phyloP scores from a whole-genome alignment of 2,113 vertebrate species.

The Sitta europaea region DNA sequence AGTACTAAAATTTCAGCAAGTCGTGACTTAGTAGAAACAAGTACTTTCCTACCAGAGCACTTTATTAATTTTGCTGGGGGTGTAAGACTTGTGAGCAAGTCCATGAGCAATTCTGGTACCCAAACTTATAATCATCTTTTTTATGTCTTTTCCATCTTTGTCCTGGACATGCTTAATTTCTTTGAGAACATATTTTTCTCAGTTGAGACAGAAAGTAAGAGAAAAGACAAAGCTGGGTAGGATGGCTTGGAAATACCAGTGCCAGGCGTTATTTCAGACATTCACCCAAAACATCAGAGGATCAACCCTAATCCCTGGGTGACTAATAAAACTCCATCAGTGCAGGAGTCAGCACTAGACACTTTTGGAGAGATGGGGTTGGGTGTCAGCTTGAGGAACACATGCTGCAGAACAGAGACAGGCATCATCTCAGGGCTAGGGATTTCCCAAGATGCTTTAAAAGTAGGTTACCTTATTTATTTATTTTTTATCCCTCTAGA shows the following conservation, averaged over 20 bases:
- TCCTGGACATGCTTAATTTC: background rate
- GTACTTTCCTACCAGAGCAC: accelerated
- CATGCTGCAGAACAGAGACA: background rate
- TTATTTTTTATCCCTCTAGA: background rate
- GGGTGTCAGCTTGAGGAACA: constrained; percentile 18
- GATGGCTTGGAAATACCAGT: background rate
- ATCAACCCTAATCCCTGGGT: background rate
- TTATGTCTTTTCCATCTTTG: background rate
- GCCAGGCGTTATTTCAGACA: background rate
- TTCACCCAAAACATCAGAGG: background rate
- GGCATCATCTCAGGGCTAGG: background rate
- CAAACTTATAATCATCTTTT: background rate
- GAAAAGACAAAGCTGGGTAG: background rate
- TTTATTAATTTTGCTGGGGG: background rate
- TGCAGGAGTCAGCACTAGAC: background rate
- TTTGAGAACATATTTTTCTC: background rate
- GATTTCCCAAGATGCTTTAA: constrained; percentile 21
- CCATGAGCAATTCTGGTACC: background rate
- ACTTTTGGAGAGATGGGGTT: background rate
- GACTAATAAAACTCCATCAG: background rate
- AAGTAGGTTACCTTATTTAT: constrained; percentile 45
- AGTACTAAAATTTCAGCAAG: background rate
- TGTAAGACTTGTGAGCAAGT: background rate
- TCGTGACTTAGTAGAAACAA: background rate
- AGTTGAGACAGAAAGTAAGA: background rate